These are phyloP conservation scores for Premnoplex brunnescens DNA, from an alignment of 2,797 vertebrate genomes.

Conservation along the genomic window DNA sequence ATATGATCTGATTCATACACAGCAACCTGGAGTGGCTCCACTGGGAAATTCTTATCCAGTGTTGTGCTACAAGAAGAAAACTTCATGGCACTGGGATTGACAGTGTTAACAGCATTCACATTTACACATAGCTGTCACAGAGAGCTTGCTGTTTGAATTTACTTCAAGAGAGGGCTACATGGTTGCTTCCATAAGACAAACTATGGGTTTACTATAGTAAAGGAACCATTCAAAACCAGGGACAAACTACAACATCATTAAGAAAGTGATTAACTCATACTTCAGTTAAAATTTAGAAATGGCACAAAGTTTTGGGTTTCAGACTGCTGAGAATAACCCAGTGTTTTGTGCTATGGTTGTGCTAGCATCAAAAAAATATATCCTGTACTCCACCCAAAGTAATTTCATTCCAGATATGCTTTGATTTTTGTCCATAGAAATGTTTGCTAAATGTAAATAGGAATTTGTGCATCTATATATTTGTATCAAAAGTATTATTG, in stretches of 20 bases:
- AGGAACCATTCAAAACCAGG: background rate
- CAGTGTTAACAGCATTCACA: background rate
- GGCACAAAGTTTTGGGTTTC: background rate
- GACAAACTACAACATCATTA: background rate
- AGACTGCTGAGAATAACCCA: rapidly evolving
- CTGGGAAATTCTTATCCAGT: background rate
- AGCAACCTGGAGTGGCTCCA: background rate
- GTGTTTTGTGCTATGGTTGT: background rate
- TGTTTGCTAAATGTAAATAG: background rate
- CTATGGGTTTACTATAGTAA: background rate
- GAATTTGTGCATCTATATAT: background rate
- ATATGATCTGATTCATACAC: background rate
- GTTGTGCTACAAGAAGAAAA: background rate
- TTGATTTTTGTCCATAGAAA: background rate
- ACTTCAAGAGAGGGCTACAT: background rate
- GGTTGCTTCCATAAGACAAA: background rate
- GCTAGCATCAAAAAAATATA: background rate
- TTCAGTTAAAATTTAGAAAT: background rate
- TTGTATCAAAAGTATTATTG: background rate
- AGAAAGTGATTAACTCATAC: background rate
- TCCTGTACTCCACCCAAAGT: background rate
- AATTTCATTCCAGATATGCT: background rate
- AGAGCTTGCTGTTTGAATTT: background rate
- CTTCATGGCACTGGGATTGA: background rate
- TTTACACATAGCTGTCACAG: background rate